Percentiles rank a stretch among this genome's conserved stretches.
phyloP scores from a whole-genome alignment of 2,888 invertebrate species.

The Parasteatoda lunata region DNA sequence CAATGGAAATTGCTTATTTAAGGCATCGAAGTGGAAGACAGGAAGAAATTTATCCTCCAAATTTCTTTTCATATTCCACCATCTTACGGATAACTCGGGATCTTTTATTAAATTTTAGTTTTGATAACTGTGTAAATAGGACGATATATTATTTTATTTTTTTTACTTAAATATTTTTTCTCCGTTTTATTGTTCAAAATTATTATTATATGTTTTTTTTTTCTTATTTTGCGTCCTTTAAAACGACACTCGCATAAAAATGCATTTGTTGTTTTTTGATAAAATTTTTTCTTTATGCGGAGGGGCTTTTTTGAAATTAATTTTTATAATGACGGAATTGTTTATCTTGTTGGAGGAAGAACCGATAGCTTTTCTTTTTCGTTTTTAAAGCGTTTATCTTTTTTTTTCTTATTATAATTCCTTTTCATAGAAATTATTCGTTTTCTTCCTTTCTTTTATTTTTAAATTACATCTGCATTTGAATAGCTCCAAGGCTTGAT shows the following conservation, averaged over 20 bases:
- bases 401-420: not conserved
- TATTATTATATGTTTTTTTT: constrained; percentile 14
- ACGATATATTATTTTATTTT: constrained; percentile 46
- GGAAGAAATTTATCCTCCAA: constrained; percentile 65
- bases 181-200: constrained; percentile 16
- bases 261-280: constrained; percentile 47
- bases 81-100: constrained; percentile 7
- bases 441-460: constrained; percentile 29
- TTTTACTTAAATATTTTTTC: constrained; percentile 6
- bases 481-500: constrained; percentile 12
- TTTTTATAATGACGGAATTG: constrained; percentile 62
- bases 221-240: constrained; percentile 11
- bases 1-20: constrained; percentile 68
- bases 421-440: constrained; percentile 3
- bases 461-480: constrained; percentile 34
- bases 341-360: constrained; percentile 55
- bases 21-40: constrained; percentile 59
- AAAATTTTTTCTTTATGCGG: not conserved
- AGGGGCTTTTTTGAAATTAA: constrained; percentile 54
- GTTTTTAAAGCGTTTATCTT: constrained; percentile 22
- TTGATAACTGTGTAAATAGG: constrained; percentile 67
- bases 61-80: constrained; percentile 35
- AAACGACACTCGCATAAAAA: constrained; percentile 25
- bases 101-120: constrained; percentile 67
- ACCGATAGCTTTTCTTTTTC: constrained; percentile 16